A percentile compares a stretch with the other conserved stretches of the same genome.
These are phyloP conservation scores for Tadarida brasiliensis DNA, from an alignment of 2,797 vertebrate species.

Conservation along the genomic window DNA sequence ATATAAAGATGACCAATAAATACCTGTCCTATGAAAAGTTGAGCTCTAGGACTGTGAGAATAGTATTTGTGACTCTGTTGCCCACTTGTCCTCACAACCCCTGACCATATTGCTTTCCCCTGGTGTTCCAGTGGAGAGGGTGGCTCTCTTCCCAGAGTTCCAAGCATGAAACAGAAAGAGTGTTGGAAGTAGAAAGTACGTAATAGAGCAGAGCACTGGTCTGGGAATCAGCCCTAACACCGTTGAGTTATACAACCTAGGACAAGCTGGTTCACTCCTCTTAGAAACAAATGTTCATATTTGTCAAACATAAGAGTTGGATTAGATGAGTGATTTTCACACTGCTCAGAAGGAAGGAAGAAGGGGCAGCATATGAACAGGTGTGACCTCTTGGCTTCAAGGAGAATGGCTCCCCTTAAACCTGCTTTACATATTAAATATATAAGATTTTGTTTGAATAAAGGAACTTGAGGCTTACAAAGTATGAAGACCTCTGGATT, in stretches of 20 bases:
- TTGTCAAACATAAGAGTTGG: neutral
- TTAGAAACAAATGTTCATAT: neutral
- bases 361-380: neutral
- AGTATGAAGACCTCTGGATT: neutral
- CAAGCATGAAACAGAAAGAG: neutral
- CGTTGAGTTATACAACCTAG: neutral
- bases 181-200: neutral
- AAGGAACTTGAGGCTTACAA: neutral
- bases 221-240: neutral
- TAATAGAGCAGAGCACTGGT: neutral
- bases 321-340: constrained; percentile 36
- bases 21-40: neutral
- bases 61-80: neutral
- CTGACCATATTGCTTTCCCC: neutral
- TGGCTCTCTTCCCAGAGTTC: neutral
- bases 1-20: neutral
- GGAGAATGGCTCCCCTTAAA: neutral
- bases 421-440: constrained; percentile 14
- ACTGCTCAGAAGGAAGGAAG: neutral
- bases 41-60: neutral
- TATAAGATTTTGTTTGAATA: constrained; percentile 16
- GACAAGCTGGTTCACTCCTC: neutral
- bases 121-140: neutral
- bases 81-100: neutral
- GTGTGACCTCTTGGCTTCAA: neutral